phyloP scores from a whole-genome alignment of 1,140 invertebrate species.

The Trachymyrmex septentrionalis region DNA sequence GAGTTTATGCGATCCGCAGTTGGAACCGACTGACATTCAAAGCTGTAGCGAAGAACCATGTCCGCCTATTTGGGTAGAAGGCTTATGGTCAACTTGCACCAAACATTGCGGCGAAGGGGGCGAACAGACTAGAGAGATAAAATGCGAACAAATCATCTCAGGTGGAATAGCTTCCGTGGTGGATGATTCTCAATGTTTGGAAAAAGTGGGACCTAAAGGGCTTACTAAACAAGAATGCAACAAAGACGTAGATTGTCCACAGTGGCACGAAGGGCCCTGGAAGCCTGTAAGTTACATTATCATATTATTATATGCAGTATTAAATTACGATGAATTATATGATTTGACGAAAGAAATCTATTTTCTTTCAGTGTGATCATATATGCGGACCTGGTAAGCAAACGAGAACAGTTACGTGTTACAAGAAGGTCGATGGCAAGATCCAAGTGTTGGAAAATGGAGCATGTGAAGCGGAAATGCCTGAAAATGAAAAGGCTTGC shows the following conservation, averaged over 20 bases:
- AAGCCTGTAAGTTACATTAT: conserved; percentile 89
- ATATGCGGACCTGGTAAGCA: conserved; percentile 95
- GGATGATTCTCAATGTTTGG: conserved; percentile 91
- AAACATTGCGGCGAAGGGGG: conserved; percentile 93
- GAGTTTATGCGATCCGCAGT: conserved; percentile 92
- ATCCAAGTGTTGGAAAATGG: conserved; percentile 91
- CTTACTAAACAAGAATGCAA: conserved; percentile 91
- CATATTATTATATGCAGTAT: too few relatives aligned
- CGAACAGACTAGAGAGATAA: conserved; percentile 90
- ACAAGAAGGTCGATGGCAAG: conserved; percentile 89
- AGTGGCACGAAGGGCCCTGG: conserved; percentile 95
- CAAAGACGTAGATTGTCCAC: conserved; percentile 91
- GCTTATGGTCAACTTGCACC: conserved; percentile 94
- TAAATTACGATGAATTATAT: conserved; percentile 14
- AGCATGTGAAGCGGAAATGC: conserved; percentile 90
- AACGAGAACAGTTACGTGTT: conserved; percentile 91
- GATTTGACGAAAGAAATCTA: neutral
- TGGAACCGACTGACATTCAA: conserved; percentile 90
- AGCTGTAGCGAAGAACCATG: conserved; percentile 93
- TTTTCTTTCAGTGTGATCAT: conserved; percentile 91
- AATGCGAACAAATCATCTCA: conserved; percentile 92
- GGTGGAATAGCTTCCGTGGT: conserved; percentile 89
- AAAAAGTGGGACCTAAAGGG: conserved; percentile 90
- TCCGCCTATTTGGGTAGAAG: conserved; percentile 93
- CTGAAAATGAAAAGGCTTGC: conserved; percentile 90